phyloP scores from a whole-genome alignment of 2,888 invertebrate species.

The Acanthosepion esculentum region DNA sequence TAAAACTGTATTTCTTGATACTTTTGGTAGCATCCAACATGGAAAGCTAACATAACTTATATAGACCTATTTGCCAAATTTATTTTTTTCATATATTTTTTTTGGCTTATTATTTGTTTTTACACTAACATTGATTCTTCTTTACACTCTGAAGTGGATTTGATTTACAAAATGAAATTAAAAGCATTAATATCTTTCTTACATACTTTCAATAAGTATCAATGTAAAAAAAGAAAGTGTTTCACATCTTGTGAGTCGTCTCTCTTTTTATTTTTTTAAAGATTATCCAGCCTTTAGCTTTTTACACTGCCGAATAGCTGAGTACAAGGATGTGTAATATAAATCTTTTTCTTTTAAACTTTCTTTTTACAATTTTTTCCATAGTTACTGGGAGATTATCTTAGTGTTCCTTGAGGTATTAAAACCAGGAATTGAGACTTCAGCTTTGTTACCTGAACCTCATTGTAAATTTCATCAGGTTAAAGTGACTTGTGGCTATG shows the following conservation, averaged over 20 bases:
- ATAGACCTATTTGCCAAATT: no score
- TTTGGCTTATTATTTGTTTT: no score
- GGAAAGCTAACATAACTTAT: no score
- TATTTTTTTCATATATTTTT: no score
- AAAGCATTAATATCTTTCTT: not conserved
- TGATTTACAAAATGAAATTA: not conserved
- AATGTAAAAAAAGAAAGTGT: not conserved
- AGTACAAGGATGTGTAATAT: not conserved
- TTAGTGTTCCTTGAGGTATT: not conserved
- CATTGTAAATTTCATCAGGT: not conserved
- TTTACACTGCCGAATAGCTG: not conserved
- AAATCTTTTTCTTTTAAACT: not conserved
- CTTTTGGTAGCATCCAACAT: no score
- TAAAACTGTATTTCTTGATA: no score
- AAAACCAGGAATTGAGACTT: not conserved
- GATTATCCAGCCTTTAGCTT: not conserved
- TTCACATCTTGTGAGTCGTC: not conserved
- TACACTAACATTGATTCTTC: no score
- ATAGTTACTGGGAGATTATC: not conserved
- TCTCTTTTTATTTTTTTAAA: not conserved
- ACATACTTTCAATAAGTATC: not conserved
- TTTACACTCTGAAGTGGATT: not conserved
- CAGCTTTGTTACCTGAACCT: not conserved
- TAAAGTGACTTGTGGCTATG: slow-evolving; percentile 21
- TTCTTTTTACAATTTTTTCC: not conserved